Evolutionary conservation across 2,113 vertebrate genomes (phyloP), one percentile per base, ranked within the genome.

Genomic region (Natator depressus): DNA sequence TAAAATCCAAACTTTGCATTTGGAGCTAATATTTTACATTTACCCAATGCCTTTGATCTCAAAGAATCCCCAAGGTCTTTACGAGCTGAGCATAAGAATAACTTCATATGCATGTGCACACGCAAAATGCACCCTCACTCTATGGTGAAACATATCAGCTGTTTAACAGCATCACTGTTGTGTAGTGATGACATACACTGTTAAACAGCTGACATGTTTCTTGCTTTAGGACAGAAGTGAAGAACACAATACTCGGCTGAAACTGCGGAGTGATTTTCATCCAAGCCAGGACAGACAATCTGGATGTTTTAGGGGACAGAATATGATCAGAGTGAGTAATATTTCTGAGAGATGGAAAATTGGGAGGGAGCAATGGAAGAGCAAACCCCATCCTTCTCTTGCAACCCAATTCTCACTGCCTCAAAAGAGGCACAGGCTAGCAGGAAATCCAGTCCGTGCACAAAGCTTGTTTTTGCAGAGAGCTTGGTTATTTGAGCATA

Each of bases 401-500:
- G n/a, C 78, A 62, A 8, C 87, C 31, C 38, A 87, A 25, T 51
- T 87, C 84, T 53, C 65, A 75, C 50, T 8, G 57, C 5, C 53
- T 47, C 85, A 81, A 75, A 57, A 2, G 49, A 82, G 31, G 31
- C n/a, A 84, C 24, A 47, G 51, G 42, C 38, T 82, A 89, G n/a
- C 27, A 83, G 76, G 25, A 91, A 91, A 85, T 75, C 88, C 87
- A 89, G 31, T 42, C 49, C 82, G 89, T n/a, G 87, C 49, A 55
- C n/a, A 25, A 65, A 82, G 42, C 83, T 10, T 12, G 42, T 1
- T 50, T 89, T 79, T 93, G 53, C 87, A 84, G 84, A 91, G n/a
- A 49, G 25, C 47, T 95, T 4, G 0, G 35, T 89, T 76, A 76
- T 49, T 91, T 91, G 17, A 95, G 76, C 82, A 95, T 96, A 90